Evolutionary conservation across 1,140 invertebrate species (phyloP).

Genomic region (Dendroctonus valens): DNA sequence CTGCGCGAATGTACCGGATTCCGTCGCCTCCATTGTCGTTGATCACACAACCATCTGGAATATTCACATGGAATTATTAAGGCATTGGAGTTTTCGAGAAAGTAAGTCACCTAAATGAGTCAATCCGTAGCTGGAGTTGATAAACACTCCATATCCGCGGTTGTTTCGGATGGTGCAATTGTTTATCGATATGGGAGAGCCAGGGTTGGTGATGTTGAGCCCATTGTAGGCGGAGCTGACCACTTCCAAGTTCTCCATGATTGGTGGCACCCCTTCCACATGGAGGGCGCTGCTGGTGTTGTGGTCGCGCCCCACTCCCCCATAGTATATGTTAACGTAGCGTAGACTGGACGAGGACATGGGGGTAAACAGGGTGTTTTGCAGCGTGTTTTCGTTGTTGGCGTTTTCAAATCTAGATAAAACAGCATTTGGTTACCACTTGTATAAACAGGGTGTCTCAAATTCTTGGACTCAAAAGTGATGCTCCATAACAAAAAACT

Average conservation of each 20-base stretch:
- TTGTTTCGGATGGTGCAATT: constrained; percentile 82
- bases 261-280: constrained; percentile 81
- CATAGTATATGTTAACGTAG: constrained; percentile 78
- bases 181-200: constrained; percentile 75
- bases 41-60: constrained; percentile 64
- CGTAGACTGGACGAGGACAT: constrained; percentile 76
- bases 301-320: constrained; percentile 78
- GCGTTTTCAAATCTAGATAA: constrained; percentile 71
- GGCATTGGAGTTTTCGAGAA: no score
- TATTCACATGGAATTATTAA: background rate
- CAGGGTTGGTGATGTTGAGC: constrained; percentile 83
- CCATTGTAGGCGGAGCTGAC: constrained; percentile 86
- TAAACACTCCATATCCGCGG: constrained; percentile 84
- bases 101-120: constrained; percentile 55
- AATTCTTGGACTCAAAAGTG: no score
- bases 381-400: constrained; percentile 63
- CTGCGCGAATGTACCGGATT: constrained; percentile 78
- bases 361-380: constrained; percentile 78
- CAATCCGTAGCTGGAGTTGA: constrained; percentile 82
- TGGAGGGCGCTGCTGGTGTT: constrained; percentile 85
- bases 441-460: no score
- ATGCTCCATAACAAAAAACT: no score
- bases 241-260: constrained; percentile 77
- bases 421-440: background rate
- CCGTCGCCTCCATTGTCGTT: constrained; percentile 84